phyloP scores from a whole-genome alignment of 2,888 invertebrate species.

The Lasioglossum calceatum region DNA sequence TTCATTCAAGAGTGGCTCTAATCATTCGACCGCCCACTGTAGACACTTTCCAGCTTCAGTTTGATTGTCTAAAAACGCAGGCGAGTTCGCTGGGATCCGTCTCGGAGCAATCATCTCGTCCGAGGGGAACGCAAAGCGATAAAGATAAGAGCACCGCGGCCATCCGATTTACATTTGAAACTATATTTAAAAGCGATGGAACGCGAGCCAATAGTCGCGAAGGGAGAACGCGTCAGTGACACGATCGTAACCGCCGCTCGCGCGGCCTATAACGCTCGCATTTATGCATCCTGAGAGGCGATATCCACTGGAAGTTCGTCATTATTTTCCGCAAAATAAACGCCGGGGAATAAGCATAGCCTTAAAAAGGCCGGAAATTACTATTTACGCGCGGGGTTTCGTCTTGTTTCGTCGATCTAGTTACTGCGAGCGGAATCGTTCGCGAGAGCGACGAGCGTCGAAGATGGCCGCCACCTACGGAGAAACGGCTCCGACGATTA shows the following conservation, averaged over 20 bases:
- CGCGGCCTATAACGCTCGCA: neutral
- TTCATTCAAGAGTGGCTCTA: neutral
- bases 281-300: neutral
- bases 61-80: neutral
- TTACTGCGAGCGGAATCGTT: neutral
- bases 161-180: constrained; percentile 36
- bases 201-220: constrained; percentile 50
- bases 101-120: neutral
- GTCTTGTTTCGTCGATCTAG: neutral
- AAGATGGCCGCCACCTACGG: neutral
- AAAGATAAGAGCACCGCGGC: neutral
- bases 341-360: neutral
- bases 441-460: neutral
- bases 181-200: constrained; percentile 66
- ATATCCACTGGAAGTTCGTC: neutral
- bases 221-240: constrained; percentile 34
- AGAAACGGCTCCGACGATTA: neutral
- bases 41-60: neutral
- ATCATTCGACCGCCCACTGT: neutral
- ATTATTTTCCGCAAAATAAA: neutral
- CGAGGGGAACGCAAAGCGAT: neutral
- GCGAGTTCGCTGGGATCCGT: neutral
- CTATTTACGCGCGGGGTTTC: neutral
- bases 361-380: neutral
- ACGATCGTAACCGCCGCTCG: constrained; percentile 17